Percentiles rank a stretch among this genome's conserved stretches.
Conservation (phyloP, 2,888 invertebrate species). For the Lutraria lutraria region DNA sequence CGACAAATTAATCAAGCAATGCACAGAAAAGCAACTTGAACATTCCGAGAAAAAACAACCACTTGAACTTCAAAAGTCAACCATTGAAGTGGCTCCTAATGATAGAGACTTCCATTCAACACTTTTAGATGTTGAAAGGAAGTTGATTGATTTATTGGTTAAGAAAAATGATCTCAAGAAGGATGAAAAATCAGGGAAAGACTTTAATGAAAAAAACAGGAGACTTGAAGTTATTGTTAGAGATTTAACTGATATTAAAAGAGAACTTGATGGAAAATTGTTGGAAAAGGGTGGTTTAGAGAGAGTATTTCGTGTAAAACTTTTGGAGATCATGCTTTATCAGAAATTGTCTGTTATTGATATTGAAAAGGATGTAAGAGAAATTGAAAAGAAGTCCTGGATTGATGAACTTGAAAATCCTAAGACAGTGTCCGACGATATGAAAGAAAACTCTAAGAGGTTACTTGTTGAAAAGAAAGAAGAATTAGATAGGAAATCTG, state of each 20-base stretch:
- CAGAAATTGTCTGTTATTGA: slow-evolving; percentile 44
- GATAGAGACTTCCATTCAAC: slow-evolving; percentile 42
- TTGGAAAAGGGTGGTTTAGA: slow-evolving; percentile 28
- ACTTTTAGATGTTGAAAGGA: slow-evolving; percentile 52
- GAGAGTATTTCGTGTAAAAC: slow-evolving; percentile 54
- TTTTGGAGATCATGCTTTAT: slow-evolving; percentile 58
- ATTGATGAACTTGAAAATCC: neutral
- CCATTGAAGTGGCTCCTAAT: slow-evolving; percentile 39
- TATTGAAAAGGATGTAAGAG: slow-evolving; percentile 42
- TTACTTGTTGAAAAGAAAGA: slow-evolving; percentile 28
- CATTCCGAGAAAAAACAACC: slow-evolving; percentile 50
- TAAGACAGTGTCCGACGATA: slow-evolving; percentile 5
- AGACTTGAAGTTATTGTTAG: neutral
- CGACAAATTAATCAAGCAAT: neutral
- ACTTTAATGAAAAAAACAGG: neutral
- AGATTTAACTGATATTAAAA: slow-evolving; percentile 36
- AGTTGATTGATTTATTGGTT: slow-evolving; percentile 28
- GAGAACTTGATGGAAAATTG: slow-evolving; percentile 35
- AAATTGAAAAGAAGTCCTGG: slow-evolving; percentile 34
- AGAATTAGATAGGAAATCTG: neutral
- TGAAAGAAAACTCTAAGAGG: slow-evolving; percentile 15
- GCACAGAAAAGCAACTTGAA: slow-evolving; percentile 29
- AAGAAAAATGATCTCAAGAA: neutral
- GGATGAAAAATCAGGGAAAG: neutral
- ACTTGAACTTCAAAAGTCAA: slow-evolving; percentile 42